Evolutionary conservation across 1,140 invertebrate species (phyloP).

Genomic region (Meteorus sp.): DNA sequence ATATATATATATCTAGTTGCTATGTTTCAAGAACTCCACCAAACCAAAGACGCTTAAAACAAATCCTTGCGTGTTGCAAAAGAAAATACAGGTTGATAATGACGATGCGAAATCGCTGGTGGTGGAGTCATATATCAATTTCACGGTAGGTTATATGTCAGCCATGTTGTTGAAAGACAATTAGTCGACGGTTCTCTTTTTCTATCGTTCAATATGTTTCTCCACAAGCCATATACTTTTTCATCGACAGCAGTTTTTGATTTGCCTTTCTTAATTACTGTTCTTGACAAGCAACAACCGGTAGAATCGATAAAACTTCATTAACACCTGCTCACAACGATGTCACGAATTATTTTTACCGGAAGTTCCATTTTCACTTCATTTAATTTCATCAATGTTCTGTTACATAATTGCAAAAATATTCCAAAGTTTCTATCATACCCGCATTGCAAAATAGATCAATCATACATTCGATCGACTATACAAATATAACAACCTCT

Average conservation of each 20-base stretch:
- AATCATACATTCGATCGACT: background rate
- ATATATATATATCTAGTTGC: too few relatives aligned
- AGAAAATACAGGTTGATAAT: slow-evolving; percentile 37
- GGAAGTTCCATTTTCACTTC: too few relatives aligned
- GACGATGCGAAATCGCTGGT: slow-evolving; percentile 46
- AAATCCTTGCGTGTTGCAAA: too few relatives aligned
- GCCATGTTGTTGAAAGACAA: slow-evolving; percentile 51
- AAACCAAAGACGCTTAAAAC: too few relatives aligned
- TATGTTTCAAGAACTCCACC: too few relatives aligned
- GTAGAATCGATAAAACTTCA: too few relatives aligned
- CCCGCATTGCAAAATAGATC: background rate
- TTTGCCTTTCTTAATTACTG: too few relatives aligned
- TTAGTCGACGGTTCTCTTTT: slow-evolving; percentile 24
- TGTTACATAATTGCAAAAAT: background rate
- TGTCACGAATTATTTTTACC: too few relatives aligned
- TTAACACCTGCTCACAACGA: too few relatives aligned
- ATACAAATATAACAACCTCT: background rate
- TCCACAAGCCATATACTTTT: background rate
- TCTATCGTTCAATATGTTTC: background rate
- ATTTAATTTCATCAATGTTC: too few relatives aligned
- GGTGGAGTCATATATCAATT: slow-evolving; percentile 56
- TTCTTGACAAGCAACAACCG: too few relatives aligned
- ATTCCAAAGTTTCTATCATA: background rate
- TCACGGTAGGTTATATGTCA: slow-evolving; percentile 54
- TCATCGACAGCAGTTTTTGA: too few relatives aligned